Percentiles rank a stretch among this genome's conserved stretches.
phyloP scores from a whole-genome alignment of 2,888 invertebrate genomes.

The Tipula helvola region DNA sequence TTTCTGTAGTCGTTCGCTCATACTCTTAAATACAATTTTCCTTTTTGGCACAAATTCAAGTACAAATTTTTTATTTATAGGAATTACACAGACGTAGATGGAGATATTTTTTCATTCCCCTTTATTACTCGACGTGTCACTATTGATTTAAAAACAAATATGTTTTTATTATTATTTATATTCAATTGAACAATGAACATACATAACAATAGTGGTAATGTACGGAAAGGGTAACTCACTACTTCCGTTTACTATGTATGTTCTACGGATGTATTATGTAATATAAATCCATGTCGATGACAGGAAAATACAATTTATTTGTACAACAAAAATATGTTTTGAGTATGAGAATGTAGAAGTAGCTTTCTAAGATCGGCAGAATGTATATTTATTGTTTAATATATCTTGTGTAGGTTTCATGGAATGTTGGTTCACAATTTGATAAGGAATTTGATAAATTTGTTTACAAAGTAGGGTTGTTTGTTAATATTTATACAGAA shows the following conservation, averaged over 20 bases:
- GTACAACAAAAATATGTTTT: neutral
- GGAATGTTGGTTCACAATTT: no score
- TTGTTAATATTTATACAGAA: no score
- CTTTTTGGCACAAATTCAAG: neutral
- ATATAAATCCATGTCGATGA: neutral
- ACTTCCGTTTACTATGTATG: neutral
- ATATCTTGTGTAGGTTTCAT: no score
- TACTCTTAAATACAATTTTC: neutral
- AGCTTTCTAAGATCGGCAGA: neutral
- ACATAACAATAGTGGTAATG: neutral
- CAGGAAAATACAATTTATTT: neutral
- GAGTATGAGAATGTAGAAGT: neutral
- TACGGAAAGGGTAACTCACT: neutral
- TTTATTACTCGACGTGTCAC: neutral
- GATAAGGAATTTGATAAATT: no score
- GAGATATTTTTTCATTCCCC: neutral
- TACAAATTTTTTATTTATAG: neutral
- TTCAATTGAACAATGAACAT: neutral
- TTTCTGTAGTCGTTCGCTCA: neutral
- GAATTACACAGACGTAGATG: neutral
- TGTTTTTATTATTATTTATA: neutral
- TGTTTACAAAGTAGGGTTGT: no score
- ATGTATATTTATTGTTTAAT: neutral
- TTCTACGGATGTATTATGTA: neutral
- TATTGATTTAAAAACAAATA: neutral